Percentiles rank a stretch among this genome's conserved stretches.
Conservation (phyloP, 1,140 invertebrate species). For the Gryllus bimaculatus region DNA sequence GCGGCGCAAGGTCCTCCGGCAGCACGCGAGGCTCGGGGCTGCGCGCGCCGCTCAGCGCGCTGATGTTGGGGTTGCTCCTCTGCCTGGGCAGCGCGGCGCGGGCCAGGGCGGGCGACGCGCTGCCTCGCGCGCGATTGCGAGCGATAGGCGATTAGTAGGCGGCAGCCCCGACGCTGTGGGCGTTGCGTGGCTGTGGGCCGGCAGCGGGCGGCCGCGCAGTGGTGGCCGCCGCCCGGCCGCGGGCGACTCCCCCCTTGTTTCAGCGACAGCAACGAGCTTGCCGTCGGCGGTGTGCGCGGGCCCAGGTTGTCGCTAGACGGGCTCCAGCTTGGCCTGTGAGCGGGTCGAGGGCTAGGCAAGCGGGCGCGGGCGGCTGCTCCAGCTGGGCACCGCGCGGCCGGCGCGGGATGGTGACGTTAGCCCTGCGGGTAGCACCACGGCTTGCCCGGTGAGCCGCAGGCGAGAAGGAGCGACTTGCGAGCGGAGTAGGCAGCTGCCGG, state of each 20-base stretch:
- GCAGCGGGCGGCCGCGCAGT: conserved; percentile 43
- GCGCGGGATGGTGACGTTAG: conserved; percentile 75
- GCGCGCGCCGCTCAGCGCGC: background rate
- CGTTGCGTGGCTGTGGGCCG: conserved; percentile 39
- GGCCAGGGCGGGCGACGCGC: conserved; percentile 35
- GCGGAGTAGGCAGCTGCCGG: conserved; percentile 59
- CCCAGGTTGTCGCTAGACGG: conserved; percentile 78
- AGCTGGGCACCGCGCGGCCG: conserved; percentile 69
- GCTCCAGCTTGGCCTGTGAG: conserved; percentile 43
- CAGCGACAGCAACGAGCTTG: conserved; percentile 62
- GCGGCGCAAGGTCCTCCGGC: background rate
- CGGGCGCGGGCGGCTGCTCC: conserved; percentile 55
- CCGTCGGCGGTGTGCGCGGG: conserved; percentile 71
- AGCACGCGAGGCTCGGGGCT: background rate
- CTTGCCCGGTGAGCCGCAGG: conserved; percentile 33
- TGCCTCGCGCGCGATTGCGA: conserved; percentile 47
- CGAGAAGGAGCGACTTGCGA: conserved; percentile 60
- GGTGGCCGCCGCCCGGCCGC: conserved; percentile 35
- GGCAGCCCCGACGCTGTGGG: conserved; percentile 29
- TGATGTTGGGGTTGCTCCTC: conserved; percentile 28
- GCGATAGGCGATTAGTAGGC: conserved; percentile 51
- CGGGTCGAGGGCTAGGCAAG: conserved; percentile 31
- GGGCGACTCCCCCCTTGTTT: conserved; percentile 44
- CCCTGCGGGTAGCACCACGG: conserved; percentile 54
- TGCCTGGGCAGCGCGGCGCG: conserved; percentile 31